These are phyloP conservation scores for Benthosema pterotum DNA, from an alignment of 2,797 vertebrate genomes.

Conservation along the genomic window DNA sequence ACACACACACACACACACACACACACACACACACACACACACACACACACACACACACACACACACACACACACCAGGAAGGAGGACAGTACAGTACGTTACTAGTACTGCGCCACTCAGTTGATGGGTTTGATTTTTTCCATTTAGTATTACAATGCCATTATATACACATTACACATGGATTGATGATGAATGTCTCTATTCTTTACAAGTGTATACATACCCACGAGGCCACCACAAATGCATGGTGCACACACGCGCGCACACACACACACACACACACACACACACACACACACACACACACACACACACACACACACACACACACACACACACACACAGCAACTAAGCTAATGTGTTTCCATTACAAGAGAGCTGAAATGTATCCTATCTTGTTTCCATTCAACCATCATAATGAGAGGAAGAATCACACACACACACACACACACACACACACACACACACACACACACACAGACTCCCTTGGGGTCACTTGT, in stretches of 20 bases:
- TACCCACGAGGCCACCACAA: neutral
- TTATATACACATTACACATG: constrained; percentile 9
- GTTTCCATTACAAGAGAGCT: constrained; percentile 55
- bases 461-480: neutral
- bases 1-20: too few relatives aligned
- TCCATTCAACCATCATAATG: constrained; percentile 55
- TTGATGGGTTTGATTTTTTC: too few relatives aligned
- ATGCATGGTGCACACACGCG: neutral
- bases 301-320: constrained; percentile 1
- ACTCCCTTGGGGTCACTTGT: too few relatives aligned
- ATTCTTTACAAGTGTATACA: too few relatives aligned
- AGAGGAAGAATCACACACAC: constrained; percentile 54
- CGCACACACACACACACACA: neutral
- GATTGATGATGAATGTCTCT: neutral
- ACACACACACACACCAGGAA: too few relatives aligned
- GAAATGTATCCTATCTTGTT: constrained; percentile 65
- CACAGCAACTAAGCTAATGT: constrained; percentile 21
- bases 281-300: neutral
- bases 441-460: constrained; percentile 15
- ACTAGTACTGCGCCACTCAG: too few relatives aligned
- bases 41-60: too few relatives aligned
- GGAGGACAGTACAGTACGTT: too few relatives aligned
- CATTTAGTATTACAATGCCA: constrained; percentile 3
- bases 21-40: too few relatives aligned
- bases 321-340: constrained; percentile 13